Conservation (phyloP, 1,140 invertebrate species). For the Drosophila suzukii region DNA sequence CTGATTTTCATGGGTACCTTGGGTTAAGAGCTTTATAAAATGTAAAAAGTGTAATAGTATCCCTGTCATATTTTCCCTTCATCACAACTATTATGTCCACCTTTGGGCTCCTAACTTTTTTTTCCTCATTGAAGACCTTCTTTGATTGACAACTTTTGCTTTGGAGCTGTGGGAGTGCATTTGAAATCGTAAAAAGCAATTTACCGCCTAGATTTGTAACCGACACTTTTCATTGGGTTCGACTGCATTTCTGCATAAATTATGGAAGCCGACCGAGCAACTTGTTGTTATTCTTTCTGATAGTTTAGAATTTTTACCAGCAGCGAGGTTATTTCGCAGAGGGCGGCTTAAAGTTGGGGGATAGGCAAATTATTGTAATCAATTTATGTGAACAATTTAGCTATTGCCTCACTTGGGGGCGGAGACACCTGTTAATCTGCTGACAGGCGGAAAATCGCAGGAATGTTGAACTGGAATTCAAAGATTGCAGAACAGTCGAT, state of each 20-base stretch:
- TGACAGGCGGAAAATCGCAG: slow-evolving; percentile 30
- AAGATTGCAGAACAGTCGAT: neutral
- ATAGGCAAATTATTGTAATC: slow-evolving; percentile 44
- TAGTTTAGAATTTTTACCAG: slow-evolving; percentile 11
- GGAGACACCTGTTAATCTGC: slow-evolving; percentile 60
- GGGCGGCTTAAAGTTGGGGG: slow-evolving; percentile 26
- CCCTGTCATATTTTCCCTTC: no score
- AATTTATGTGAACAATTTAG: slow-evolving; percentile 54
- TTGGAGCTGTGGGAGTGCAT: slow-evolving; percentile 13
- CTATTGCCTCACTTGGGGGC: slow-evolving; percentile 37
- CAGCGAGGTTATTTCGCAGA: slow-evolving; percentile 25
- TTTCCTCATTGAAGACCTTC: slow-evolving; percentile 7
- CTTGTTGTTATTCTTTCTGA: slow-evolving; percentile 26
- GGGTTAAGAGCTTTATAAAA: neutral
- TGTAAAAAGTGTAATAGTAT: no score
- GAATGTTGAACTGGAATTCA: slow-evolving; percentile 24
- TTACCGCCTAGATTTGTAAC: slow-evolving; percentile 37
- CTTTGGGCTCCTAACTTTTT: neutral
- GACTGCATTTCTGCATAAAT: slow-evolving; percentile 69
- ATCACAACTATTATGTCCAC: neutral
- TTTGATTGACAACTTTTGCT: slow-evolving; percentile 38
- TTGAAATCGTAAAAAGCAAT: slow-evolving; percentile 32
- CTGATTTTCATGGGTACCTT: neutral
- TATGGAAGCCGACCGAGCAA: slow-evolving; percentile 43
- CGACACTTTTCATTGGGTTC: slow-evolving; percentile 36